Base-by-base conservation (phyloP, 2,797 vertebrate genomes). In the Danio jaintianensis region DNA sequence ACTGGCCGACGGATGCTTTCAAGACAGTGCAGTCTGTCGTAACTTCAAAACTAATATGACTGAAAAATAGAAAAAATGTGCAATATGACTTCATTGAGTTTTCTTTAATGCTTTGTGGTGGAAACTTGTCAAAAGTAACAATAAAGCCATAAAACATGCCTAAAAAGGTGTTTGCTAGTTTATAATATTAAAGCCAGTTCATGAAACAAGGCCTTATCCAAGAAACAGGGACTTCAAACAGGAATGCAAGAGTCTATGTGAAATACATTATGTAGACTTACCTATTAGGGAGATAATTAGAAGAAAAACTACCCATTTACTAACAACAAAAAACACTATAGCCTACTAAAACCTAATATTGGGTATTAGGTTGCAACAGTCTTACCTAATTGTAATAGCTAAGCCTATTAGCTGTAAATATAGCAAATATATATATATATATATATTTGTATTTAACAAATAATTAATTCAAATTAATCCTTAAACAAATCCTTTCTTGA, bases 1-100 rank as follows among this genome's bases (percentile, higher is more conserved):
- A 84, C 79, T 78, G 89, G 92, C 90, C 90, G 88, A 92, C 87
- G 88, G 85, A 82, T 86, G 71, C 71, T 63, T 75, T 56, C 53
- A 20, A 74, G 58, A 67, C 47, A 43, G 42, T 55, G 40, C 64
- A 75, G 47, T 82, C 77, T 82, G 64, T 13, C 85, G 56, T 73
- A 90, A 92, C 88, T 90, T 89, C 55, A 79, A 72, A 78, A 81
- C 72, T 87, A 89, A 88, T 87, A 87, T 85, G 67, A 78, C 79
- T 20, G 68, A n/a, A 73, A 84, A 80, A 82, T 69, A 85, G 38
- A 45, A 84, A 88, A 87, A 79, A 89, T n/a, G 89, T 75, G 85
- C 29, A 10, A 85, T 87, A 89, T 29, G 29, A 29, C 86, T 87
- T 89, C 6, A 82, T 87, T 88, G 83, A 78, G 75, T 81, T 79